Base-by-base conservation (phyloP, 1,140 invertebrate species). In the Drosophila cardini region DNA sequence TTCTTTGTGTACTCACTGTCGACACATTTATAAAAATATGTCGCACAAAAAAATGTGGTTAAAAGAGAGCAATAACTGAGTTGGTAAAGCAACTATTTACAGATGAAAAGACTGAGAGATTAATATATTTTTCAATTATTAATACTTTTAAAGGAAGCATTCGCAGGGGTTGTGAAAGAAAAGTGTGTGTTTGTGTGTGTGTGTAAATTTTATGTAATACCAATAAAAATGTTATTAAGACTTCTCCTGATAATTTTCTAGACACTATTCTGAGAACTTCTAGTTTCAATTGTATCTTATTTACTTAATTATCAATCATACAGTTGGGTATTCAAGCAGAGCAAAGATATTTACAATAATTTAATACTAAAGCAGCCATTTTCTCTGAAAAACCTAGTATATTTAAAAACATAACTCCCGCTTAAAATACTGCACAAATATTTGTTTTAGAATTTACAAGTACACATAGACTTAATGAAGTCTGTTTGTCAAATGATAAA, bases 21-120 rank as follows among this genome's bases (percentile, higher is more conserved):
- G 21, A 69, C 69, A 65, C 58, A 71, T 82, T 82, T 83, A 82
- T 82, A 78, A 83, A 83, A 82, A 78, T 55, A 78, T 83, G 68
- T 75, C 56, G 10, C 45, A 42, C 48, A 45, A 36, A 50, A 48
- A 56, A 57, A 36, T 61, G 48, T 76, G 60, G n/a, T n/a, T 13
- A 72, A 53, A 30, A n/a, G 18, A n/a, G 4, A 26, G 38, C 34
- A 46, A 36, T 55, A 55, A 55, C 18, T 42, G 32, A 4, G 8
- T 18, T 43, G 4, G 13, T 21, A 34, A 34, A 64, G 15, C 60
- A 73, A 62, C 36, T 18, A 18, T n/a, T 15, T n/a, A n/a, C n/a
- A n/a, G n/a, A n/a, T n/a, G n/a, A n/a, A 40, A 63, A 63, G 10
- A 40, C 10, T 8, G n/a, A 26, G 9, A 26, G 26, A 32, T 9